Evolutionary conservation across 2,113 vertebrate genomes (phyloP), one percentile per base, ranked within the genome.

Genomic region (Gasterosteus nipponicus): DNA sequence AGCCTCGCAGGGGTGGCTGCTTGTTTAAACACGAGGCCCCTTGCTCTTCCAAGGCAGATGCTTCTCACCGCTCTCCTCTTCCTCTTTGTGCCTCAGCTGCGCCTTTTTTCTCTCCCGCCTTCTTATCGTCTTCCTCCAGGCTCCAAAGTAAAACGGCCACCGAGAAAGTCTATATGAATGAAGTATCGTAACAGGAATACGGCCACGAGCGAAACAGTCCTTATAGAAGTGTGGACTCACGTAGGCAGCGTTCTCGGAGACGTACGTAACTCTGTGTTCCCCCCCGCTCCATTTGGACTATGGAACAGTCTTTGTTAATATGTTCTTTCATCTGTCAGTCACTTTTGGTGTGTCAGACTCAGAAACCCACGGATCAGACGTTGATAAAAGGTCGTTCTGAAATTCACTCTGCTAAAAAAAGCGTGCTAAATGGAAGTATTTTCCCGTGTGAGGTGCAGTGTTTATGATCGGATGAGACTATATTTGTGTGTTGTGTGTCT

Each of bases 61-160:
- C 95, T 92, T 95, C 94, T 95, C 94, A 94, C 93, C 93, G 92
- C 93, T 94, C 94, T 93, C 95, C 91, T 94, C 93, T 94, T 93
- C 94, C 91, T 90, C 95, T 95, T 26, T 92, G n/a, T n/a, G 4
- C 15, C 93, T 92, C 95, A 90, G 90, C 93, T 93, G 92, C 92
- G 80, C 76, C 75, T 89, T 56, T 92, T 26, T 91, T 68, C 53
- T 35, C 38, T 58, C 14, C 61, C 9, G 3, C 68, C 44, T 53
- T 62, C 71, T 76, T 79, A 81, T 83, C 70, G 7, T 31, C 9
- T 10, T 31, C 93, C 94, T 58, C 18, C 65, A 82, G 73, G 54
- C 81, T 63, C 69, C n/a, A 33, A 19, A 47, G 35, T 33, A 46
- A 26, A 22, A 29, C 44, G 29, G 14, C 51, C 46, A 7, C 49